Base-by-base conservation (phyloP, 2,797 vertebrate genomes). In the Sebastes itinus region DNA sequence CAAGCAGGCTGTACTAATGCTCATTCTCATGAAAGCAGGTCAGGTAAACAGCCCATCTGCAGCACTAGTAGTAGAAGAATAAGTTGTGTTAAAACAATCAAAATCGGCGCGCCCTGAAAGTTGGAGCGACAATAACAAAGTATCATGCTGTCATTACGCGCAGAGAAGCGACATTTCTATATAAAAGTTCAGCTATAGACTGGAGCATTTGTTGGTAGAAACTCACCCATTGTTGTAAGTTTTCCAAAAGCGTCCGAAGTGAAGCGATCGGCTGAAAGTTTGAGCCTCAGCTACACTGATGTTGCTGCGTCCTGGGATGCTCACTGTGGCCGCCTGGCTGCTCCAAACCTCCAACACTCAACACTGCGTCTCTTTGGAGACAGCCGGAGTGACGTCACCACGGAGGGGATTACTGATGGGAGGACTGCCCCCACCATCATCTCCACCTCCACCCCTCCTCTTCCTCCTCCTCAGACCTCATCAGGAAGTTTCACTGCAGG, bases 321-420 rank as follows among this genome's bases (percentile, higher is more conserved):
- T 49, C 89, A 87, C 89, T 90, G 87, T 54, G 52, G 64, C 88
- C 87, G 91, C 89, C 81, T 63, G 81, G 91, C 90, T 90, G 81
- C 80, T 80, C 85, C 25, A 55, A 77, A 82, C 52, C 84, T 81
- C 88, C 25, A 55, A 77, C 82, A 55, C 84, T 81, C 88, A 62
- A 77, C 82, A 69, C 90, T 18, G 86, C 78, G 91, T 90, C 90
- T 87, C 84, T 71, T 82, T 81, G 89, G 92, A 92, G 92, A 81
- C 87, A 78, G 89, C 79, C 88, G 11, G 65, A 0, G 84, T 95
- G 94, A 96, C 95, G 95, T 96, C 95, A 95, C 75, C 49, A 3
- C 69, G 6, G 78, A 75, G 86, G 87, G 65, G 92, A 93, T 95
- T 90, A 94, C 82, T 77, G 82, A 80, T 70, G 84, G 81, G 76